Conservation (phyloP, 2,797 vertebrate species). For the Sylvilagus floridanus region DNA sequence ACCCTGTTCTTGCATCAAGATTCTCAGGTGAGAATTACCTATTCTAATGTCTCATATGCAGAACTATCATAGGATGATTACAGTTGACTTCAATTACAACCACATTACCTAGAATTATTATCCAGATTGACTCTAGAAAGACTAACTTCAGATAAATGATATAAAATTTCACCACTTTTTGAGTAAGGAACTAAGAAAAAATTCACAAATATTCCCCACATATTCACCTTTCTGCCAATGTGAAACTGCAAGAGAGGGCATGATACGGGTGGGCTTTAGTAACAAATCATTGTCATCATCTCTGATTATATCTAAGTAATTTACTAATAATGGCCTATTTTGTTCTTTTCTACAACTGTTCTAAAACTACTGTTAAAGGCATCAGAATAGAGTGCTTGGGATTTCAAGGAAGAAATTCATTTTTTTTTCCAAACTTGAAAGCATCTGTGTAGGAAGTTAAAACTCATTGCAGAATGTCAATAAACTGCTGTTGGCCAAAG, state of each 20-base stretch:
- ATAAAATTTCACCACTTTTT: background rate
- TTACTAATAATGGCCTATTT: slow-evolving; percentile 38
- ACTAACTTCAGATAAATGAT: background rate
- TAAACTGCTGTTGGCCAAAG: background rate
- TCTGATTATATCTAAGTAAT: background rate
- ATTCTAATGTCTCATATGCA: background rate
- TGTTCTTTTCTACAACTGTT: background rate
- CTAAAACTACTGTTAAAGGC: background rate
- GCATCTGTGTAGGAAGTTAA: slow-evolving; percentile 2
- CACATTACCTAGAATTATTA: background rate
- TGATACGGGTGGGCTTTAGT: background rate
- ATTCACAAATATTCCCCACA: background rate
- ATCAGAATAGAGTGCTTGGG: slow-evolving; percentile 23
- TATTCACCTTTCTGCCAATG: background rate
- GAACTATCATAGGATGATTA: background rate
- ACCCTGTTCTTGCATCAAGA: background rate
- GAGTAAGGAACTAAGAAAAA: background rate
- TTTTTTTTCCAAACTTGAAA: slow-evolving; percentile 44
- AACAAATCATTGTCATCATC: slow-evolving; percentile 30
- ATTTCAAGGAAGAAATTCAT: background rate
- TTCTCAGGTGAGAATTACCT: background rate
- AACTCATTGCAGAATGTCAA: background rate
- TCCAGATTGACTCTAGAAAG: background rate
- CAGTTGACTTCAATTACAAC: background rate
- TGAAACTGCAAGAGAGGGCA: slow-evolving; percentile 7